These are phyloP conservation scores for Odontamblyopus lacepedii DNA, from an alignment of 2,797 vertebrate genomes.

Conservation along the genomic window DNA sequence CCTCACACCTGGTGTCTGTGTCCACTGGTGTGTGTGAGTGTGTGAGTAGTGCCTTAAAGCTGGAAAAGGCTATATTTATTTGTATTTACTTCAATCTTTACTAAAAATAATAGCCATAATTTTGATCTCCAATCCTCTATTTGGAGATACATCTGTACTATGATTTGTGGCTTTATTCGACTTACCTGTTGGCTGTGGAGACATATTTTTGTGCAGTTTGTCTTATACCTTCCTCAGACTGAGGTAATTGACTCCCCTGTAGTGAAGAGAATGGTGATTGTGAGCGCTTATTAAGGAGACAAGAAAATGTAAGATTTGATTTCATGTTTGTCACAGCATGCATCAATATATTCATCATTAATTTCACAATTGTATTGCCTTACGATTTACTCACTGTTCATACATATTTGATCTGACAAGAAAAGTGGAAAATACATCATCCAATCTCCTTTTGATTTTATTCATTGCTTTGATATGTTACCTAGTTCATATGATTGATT, in stretches of 20 bases:
- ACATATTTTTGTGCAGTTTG: constrained; percentile 86
- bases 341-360: constrained; percentile 66
- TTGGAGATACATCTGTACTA: constrained; percentile 14
- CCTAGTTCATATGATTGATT: constrained; percentile 75
- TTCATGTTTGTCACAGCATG: constrained; percentile 57
- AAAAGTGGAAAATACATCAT: constrained; percentile 65
- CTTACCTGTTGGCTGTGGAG: constrained; percentile 83
- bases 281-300: constrained; percentile 87
- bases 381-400: constrained; percentile 43
- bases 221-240: constrained; percentile 91
- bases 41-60: too few relatives aligned
- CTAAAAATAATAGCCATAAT: not conserved
- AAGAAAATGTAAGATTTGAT: constrained; percentile 84
- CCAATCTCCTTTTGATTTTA: constrained; percentile 65
- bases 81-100: too few relatives aligned
- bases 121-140: not conserved
- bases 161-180: constrained; percentile 35
- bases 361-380: constrained; percentile 21
- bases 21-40: too few relatives aligned
- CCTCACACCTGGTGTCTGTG: too few relatives aligned
- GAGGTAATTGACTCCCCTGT: constrained; percentile 77
- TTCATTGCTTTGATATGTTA: constrained; percentile 72
- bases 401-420: constrained; percentile 34
- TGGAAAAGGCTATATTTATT: too few relatives aligned
- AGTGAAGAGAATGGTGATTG: constrained; percentile 89